phyloP scores from a whole-genome alignment of 2,113 vertebrate species.

The Bambusicola thoracicus region DNA sequence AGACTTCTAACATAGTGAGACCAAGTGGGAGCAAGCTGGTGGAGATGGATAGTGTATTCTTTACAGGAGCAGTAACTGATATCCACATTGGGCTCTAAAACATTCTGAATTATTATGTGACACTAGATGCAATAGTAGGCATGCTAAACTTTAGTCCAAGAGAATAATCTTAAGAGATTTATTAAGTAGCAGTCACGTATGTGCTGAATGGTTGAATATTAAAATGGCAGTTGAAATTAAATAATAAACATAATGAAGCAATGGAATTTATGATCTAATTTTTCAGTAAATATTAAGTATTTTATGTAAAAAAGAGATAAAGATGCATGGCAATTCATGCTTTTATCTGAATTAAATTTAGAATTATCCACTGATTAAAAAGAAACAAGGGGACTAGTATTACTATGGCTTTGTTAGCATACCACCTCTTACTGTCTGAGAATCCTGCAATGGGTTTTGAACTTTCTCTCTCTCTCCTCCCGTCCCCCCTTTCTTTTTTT shows the following conservation, averaged over 20 bases:
- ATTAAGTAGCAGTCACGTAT: fast-evolving
- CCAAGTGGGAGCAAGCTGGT: not conserved
- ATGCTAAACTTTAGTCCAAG: not conserved
- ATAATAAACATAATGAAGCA: not conserved
- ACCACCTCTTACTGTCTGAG: not conserved
- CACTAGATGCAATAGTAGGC: not conserved
- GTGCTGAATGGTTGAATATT: not conserved
- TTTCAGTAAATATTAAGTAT: not conserved
- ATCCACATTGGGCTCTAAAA: not conserved
- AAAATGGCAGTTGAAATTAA: not conserved
- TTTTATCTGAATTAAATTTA: not conserved
- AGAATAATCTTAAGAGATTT: not conserved
- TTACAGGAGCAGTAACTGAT: not conserved
- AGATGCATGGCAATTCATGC: not conserved
- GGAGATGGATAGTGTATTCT: not conserved
- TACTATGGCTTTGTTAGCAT: not conserved
- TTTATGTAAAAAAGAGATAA: not conserved
- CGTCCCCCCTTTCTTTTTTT: not conserved
- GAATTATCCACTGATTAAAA: not conserved
- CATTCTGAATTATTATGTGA: not conserved
- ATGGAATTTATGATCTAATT: not conserved
- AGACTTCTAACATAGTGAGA: not conserved
- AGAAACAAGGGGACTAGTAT: not conserved
- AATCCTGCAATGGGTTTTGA: not conserved
- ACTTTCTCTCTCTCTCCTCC: not conserved